Conservation (phyloP, 2,797 vertebrate genomes). For the Danio albolineatus region DNA sequence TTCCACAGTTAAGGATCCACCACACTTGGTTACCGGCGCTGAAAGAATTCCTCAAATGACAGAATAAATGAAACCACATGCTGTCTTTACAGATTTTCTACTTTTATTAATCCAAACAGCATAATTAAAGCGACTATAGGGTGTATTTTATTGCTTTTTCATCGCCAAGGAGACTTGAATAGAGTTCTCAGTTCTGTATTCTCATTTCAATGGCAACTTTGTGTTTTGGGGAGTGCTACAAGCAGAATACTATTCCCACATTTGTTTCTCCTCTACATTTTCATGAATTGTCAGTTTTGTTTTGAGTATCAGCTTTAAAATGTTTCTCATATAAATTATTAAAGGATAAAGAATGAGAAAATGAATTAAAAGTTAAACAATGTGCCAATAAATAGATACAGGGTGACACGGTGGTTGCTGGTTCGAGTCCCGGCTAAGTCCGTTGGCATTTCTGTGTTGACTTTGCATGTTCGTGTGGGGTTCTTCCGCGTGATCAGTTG, state of each 20-base stretch:
- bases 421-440: too few species aligned
- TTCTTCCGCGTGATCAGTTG: too few species aligned
- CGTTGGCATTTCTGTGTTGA: too few species aligned
- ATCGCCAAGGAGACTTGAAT: not conserved
- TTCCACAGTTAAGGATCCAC: constrained; percentile 73
- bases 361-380: too few species aligned
- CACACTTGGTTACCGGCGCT: constrained; percentile 70
- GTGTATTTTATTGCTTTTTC: not conserved
- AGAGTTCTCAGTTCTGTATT: not conserved
- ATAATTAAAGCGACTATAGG: not conserved
- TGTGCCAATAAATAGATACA: too few species aligned
- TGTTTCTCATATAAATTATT: not conserved
- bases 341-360: too few species aligned
- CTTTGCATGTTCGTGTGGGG: too few species aligned
- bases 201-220: not conserved
- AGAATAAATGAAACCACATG: constrained; percentile 77
- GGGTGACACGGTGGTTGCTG: too few species aligned
- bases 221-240: not conserved
- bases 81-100: constrained; percentile 43
- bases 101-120: constrained; percentile 37
- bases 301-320: too few species aligned
- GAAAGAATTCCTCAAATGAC: constrained; percentile 69
- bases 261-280: not conserved
- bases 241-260: too few species aligned
- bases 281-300: not conserved